Percentiles rank a stretch among this genome's conserved stretches.
phyloP scores from a whole-genome alignment of 2,888 invertebrate species.

The Branchinecta sandiegonensis region DNA sequence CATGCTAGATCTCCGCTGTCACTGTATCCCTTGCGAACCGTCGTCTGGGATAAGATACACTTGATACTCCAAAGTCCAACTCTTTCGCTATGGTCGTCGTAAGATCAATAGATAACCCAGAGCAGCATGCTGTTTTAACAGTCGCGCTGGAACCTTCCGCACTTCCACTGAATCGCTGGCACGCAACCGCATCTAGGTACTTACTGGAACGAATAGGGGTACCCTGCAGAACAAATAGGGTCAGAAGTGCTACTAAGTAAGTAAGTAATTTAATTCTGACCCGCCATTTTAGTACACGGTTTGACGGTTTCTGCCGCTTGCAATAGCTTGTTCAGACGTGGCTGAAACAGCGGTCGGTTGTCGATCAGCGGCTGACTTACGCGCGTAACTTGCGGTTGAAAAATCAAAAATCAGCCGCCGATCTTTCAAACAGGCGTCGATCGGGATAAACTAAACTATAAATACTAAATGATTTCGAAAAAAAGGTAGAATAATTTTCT shows the following conservation, averaged over 20 bases:
- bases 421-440: too few relatives aligned
- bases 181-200: slow-evolving; percentile 22
- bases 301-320: slow-evolving; percentile 40
- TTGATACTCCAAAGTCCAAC: slow-evolving; percentile 71
- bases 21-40: slow-evolving; percentile 74
- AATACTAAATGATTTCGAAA: too few relatives aligned
- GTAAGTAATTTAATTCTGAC: too few relatives aligned
- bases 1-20: slow-evolving; percentile 67
- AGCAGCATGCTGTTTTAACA: slow-evolving; percentile 58
- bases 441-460: too few relatives aligned
- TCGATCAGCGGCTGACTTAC: too few relatives aligned
- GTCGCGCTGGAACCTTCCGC: slow-evolving; percentile 30
- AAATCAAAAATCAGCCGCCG: too few relatives aligned
- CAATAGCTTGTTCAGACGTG: too few relatives aligned
- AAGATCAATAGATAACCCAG: slow-evolving; percentile 72
- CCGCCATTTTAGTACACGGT: slow-evolving; percentile 43
- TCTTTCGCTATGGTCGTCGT: slow-evolving; percentile 68
- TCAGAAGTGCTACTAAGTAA: slow-evolving; percentile 70
- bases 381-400: too few relatives aligned
- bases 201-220: background rate
- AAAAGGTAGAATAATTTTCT: too few relatives aligned
- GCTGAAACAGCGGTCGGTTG: too few relatives aligned
- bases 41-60: slow-evolving; percentile 72
- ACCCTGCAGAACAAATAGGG: slow-evolving; percentile 61
- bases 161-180: slow-evolving; percentile 36